Percentiles rank a stretch among this genome's conserved stretches.
phyloP scores from a whole-genome alignment of 2,888 invertebrate species.

The Brachypalpus laphriformis region DNA sequence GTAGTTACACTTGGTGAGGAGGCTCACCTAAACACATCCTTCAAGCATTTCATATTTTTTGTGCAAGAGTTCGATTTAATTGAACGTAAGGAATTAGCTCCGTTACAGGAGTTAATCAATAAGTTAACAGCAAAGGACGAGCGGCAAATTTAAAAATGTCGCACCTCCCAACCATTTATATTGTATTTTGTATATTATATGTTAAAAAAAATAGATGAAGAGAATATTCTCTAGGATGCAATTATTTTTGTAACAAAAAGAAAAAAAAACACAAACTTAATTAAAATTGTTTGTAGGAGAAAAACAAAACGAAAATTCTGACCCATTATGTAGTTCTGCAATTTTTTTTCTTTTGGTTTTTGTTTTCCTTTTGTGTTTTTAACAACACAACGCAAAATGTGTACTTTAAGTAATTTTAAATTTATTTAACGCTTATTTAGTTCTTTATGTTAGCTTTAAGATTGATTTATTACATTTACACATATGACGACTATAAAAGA shows the following conservation, averaged over 20 bases:
- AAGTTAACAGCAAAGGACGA: slow-evolving; percentile 95
- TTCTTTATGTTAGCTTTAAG: slow-evolving; percentile 68
- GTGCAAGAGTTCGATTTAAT: slow-evolving; percentile 98
- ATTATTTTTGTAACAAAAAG: slow-evolving; percentile 67
- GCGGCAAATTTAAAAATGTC: slow-evolving; percentile 85
- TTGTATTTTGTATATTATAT: slow-evolving; percentile 69
- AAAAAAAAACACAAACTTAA: slow-evolving; percentile 3
- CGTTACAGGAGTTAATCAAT: slow-evolving; percentile 98
- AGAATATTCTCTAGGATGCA: slow-evolving; percentile 18
- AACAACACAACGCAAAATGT: slow-evolving; percentile 62
- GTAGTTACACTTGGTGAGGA: slow-evolving; percentile 99
- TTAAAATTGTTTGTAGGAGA: slow-evolving; percentile 3
- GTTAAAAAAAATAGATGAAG: slow-evolving; percentile 15
- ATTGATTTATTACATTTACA: slow-evolving; percentile 57
- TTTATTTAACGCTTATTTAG: slow-evolving; percentile 73
- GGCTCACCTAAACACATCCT: slow-evolving; percentile 99
- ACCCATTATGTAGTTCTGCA: slow-evolving; percentile 64
- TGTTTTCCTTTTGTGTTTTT: slow-evolving; percentile 54
- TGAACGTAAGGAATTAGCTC: slow-evolving; percentile 97
- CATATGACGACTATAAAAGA: slow-evolving; percentile 33
- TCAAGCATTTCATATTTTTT: slow-evolving; percentile 99
- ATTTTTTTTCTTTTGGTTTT: slow-evolving; percentile 37
- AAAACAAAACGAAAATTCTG: slow-evolving; percentile 29
- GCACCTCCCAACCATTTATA: slow-evolving; percentile 35
- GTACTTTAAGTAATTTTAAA: slow-evolving; percentile 72